Conservation (phyloP, 2,888 invertebrate genomes). For the Dicyrtomina minuta region DNA sequence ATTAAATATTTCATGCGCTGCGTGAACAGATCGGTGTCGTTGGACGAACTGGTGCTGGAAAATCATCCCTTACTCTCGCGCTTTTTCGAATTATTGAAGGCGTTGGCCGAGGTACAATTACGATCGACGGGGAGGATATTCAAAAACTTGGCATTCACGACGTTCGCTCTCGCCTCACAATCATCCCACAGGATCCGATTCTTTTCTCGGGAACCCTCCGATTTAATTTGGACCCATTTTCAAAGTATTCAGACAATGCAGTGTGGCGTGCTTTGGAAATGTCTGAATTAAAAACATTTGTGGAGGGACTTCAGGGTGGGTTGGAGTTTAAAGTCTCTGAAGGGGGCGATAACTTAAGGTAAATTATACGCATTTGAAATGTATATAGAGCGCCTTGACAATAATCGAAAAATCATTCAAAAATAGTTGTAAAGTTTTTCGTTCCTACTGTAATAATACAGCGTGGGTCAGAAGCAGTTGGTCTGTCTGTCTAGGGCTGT, state of each 20-base stretch:
- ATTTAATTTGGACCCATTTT: slow-evolving; percentile 63
- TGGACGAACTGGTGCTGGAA: slow-evolving; percentile 62
- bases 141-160: slow-evolving; percentile 80
- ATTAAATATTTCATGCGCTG: background rate
- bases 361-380: no score
- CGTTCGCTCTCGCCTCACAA: slow-evolving; percentile 78
- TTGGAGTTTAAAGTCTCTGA: no score
- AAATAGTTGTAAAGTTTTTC: background rate
- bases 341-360: no score
- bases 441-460: slow-evolving; percentile 7
- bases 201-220: slow-evolving; percentile 62
- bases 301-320: no score
- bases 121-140: slow-evolving; percentile 81
- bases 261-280: no score
- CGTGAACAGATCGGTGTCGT: slow-evolving; percentile 60
- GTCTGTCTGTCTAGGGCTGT: slow-evolving; percentile 48
- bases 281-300: no score
- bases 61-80: slow-evolving; percentile 60
- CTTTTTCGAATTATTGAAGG: slow-evolving; percentile 88
- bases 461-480: slow-evolving; percentile 51
- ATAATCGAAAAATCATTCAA: no score
- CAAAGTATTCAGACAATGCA: slow-evolving; percentile 51
- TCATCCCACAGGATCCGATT: slow-evolving; percentile 67
- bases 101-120: slow-evolving; percentile 70
- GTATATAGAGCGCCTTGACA: no score